These are phyloP conservation scores for Sebastes variabilis DNA, from an alignment of 2,797 vertebrate genomes.

Conservation along the genomic window DNA sequence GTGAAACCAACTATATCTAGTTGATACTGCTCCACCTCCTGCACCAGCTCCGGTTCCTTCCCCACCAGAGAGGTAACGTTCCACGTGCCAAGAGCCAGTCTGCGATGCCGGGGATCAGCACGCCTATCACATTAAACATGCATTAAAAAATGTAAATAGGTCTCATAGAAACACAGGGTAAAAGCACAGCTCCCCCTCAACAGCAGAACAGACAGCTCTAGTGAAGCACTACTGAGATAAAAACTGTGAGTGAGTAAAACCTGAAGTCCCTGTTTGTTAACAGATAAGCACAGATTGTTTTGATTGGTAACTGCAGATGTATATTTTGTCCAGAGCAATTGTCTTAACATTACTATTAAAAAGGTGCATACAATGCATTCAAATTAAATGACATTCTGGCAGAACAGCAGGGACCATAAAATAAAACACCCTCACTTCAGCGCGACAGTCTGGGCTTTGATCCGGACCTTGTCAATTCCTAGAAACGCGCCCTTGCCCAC, in stretches of 20 bases:
- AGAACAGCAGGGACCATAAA: not conserved
- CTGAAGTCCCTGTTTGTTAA: not conserved
- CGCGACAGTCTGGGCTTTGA: not conserved
- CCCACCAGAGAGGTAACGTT: too few relatives aligned
- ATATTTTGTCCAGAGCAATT: not conserved
- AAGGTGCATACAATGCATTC: not conserved
- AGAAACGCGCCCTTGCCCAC: fast-evolving
- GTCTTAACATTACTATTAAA: too few relatives aligned
- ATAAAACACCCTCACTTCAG: not conserved
- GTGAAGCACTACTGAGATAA: not conserved
- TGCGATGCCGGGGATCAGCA: too few relatives aligned
- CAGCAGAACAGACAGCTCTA: not conserved
- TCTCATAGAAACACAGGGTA: not conserved
- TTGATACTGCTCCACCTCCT: too few relatives aligned
- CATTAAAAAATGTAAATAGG: not conserved
- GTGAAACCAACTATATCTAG: too few relatives aligned
- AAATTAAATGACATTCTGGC: not conserved
- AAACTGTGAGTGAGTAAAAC: not conserved
- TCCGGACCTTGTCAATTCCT: not conserved
- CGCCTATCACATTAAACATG: too few relatives aligned
- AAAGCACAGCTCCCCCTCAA: not conserved
- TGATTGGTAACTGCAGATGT: not conserved
- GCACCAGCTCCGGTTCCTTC: too few relatives aligned
- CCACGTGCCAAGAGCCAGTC: too few relatives aligned
- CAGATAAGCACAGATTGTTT: not conserved